phyloP scores from a whole-genome alignment of 2,888 invertebrate genomes.

The Bombylius major region DNA sequence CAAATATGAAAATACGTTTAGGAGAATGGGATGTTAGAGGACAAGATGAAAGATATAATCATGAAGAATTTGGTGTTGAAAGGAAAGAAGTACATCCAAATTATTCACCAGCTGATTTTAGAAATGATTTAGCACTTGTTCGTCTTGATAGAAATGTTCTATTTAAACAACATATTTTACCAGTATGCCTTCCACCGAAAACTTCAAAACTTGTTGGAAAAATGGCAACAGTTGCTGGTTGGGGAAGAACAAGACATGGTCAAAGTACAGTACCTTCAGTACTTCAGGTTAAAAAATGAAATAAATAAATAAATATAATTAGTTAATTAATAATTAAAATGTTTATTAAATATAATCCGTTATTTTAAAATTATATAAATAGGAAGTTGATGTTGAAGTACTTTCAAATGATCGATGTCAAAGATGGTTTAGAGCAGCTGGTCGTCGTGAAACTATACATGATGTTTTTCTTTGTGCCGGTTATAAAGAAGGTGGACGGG shows the following conservation, averaged over 20 bases:
- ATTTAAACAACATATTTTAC: conserved; percentile 85
- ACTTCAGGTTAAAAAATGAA: conserved; percentile 44
- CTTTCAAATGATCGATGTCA: conserved; percentile 85
- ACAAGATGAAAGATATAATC: conserved; percentile 65
- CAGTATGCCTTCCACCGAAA: conserved; percentile 76
- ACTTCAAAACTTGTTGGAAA: conserved; percentile 69
- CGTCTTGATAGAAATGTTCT: conserved; percentile 68
- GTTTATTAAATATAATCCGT: neutral
- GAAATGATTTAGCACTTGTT: conserved; percentile 77
- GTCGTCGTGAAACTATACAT: conserved; percentile 80
- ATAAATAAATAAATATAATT: neutral
- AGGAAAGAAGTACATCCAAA: conserved; percentile 83
- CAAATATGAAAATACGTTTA: conserved; percentile 73
- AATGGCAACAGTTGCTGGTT: conserved; percentile 84
- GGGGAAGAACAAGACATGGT: conserved; percentile 84
- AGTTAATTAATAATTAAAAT: neutral
- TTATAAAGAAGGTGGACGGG: conserved; percentile 73
- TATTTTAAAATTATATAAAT: conserved; percentile 6
- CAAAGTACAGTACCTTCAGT: conserved; percentile 78
- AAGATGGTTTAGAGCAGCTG: conserved; percentile 84
- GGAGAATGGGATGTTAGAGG: conserved; percentile 90
- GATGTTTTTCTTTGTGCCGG: conserved; percentile 89
- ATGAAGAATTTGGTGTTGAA: conserved; percentile 81
- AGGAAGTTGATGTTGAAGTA: conserved; percentile 75
- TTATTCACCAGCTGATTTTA: conserved; percentile 82